phyloP scores from a whole-genome alignment of 2,797 vertebrate species.

The Pseudotriccus pelzelni region DNA sequence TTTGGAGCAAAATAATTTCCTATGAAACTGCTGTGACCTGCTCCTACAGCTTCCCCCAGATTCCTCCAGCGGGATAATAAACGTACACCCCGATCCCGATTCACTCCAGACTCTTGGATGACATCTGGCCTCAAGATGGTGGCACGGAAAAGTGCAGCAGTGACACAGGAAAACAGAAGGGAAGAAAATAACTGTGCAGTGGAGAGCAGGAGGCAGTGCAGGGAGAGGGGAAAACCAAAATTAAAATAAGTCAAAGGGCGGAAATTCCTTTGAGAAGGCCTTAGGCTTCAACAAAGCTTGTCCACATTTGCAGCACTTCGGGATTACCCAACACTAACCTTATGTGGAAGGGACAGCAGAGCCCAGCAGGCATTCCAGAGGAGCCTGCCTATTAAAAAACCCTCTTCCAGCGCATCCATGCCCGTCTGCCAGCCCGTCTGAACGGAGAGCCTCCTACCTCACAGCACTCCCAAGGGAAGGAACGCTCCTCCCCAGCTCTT shows the following conservation, averaged over 20 bases:
- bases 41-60: not conserved
- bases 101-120: slow-evolving; percentile 18
- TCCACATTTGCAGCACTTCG: slow-evolving; percentile 38
- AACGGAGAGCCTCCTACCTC: not conserved
- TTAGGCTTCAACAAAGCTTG: slow-evolving; percentile 39
- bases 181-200: not conserved
- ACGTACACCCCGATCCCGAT: not conserved
- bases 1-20: not conserved
- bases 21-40: not conserved
- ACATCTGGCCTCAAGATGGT: slow-evolving; percentile 75
- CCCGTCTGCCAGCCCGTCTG: not conserved
- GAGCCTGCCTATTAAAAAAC: not conserved
- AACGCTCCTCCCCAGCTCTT: not conserved
- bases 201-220: slow-evolving; percentile 10
- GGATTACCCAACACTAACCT: not conserved
- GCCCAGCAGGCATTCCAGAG: slow-evolving; percentile 23
- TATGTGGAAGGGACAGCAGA: slow-evolving; percentile 4
- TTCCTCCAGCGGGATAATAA: slow-evolving; percentile 10
- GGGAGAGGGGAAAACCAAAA: slow-evolving; percentile 12
- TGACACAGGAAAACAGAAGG: slow-evolving; percentile 34
- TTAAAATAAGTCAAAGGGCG: slow-evolving; percentile 27
- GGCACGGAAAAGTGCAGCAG: slow-evolving; percentile 38
- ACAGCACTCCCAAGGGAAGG: not conserved
- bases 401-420: not conserved
- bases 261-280: slow-evolving; percentile 51